These are phyloP conservation scores for Oligia strigilis DNA, from an alignment of 2,888 invertebrate species.

Conservation along the genomic window DNA sequence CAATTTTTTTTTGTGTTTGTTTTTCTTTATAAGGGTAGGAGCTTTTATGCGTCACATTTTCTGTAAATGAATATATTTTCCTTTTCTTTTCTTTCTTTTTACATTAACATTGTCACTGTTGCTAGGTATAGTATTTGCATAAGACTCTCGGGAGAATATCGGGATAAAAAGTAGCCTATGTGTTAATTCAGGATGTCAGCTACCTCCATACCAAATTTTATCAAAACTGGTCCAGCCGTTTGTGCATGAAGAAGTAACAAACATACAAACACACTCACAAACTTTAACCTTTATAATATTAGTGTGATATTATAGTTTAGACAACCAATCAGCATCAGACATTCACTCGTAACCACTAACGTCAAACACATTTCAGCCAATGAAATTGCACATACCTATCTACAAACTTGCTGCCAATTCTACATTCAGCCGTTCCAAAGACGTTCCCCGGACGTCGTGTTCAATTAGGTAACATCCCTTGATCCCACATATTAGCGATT, in stretches of 20 bases:
- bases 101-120: background rate
- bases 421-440: background rate
- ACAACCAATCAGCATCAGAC: background rate
- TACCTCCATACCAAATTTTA: too few species aligned
- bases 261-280: background rate
- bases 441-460: constrained; percentile 30
- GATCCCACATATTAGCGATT: constrained; percentile 49
- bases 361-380: constrained; percentile 19
- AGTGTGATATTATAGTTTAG: background rate
- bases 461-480: constrained; percentile 48
- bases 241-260: background rate
- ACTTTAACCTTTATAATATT: background rate
- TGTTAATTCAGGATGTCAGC: too few species aligned
- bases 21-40: too few species aligned
- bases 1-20: too few species aligned
- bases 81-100: too few species aligned
- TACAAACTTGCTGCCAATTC: background rate
- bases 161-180: too few species aligned
- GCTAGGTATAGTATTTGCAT: background rate
- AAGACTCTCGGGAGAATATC: too few species aligned
- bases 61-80: too few species aligned
- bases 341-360: background rate
- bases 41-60: too few species aligned
- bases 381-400: background rate
- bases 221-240: background rate